These are phyloP conservation scores for Globicephala melas DNA, from an alignment of 2,113 vertebrate genomes.

Conservation along the genomic window DNA sequence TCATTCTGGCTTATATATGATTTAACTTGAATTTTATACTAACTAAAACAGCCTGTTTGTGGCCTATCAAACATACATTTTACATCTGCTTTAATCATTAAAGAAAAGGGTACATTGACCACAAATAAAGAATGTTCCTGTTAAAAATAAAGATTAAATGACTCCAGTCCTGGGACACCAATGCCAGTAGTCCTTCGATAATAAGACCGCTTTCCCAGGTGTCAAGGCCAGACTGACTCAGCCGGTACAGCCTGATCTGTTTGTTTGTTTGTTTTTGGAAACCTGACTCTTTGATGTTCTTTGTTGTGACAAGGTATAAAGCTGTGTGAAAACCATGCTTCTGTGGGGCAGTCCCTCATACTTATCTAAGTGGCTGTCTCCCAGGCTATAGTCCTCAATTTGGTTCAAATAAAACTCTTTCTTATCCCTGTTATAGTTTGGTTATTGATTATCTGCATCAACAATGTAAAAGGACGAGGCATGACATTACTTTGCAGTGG, in stretches of 20 bases:
- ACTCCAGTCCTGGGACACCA: not conserved
- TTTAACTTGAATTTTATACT: not conserved
- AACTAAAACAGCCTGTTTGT: not conserved
- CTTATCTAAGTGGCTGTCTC: not conserved
- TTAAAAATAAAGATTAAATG: not conserved
- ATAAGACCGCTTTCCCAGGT: not conserved
- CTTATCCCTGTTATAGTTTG: not conserved
- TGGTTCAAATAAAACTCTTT: not conserved
- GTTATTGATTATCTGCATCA: not conserved
- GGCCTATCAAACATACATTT: not conserved
- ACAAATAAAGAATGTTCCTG: not conserved
- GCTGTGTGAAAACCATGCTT: not conserved
- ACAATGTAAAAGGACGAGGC: not conserved
- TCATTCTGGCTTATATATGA: not conserved
- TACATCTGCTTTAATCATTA: not conserved
- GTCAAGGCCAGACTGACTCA: not conserved
- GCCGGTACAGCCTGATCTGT: not conserved
- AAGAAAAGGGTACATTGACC: not conserved
- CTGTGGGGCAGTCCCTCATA: not conserved
- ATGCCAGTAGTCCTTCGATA: not conserved
- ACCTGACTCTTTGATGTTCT: not conserved
- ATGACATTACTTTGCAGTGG: not conserved
- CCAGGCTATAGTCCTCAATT: not conserved
- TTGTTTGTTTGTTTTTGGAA: not conserved
- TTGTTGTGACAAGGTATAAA: not conserved